Evolutionary conservation across 2,888 invertebrate genomes (phyloP).

Genomic region (Conistra vaccinii): DNA sequence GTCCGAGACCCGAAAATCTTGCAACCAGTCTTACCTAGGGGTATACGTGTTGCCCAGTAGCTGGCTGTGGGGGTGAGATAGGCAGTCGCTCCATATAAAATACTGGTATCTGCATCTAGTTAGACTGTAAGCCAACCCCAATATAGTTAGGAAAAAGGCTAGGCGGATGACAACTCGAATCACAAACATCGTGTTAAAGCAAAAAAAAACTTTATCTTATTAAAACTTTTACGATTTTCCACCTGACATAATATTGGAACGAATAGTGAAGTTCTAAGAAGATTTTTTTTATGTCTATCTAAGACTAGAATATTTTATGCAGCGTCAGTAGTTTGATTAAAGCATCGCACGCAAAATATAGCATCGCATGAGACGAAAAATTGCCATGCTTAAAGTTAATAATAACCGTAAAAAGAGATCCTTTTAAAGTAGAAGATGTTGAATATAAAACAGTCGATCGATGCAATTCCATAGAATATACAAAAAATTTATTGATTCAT

Average conservation of each 20-base stretch:
- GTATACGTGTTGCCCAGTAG: no score
- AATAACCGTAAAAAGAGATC: slow-evolving; percentile 8
- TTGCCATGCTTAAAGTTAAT: slow-evolving; percentile 4
- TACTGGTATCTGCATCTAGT: neutral
- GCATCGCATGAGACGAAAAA: slow-evolving; percentile 18
- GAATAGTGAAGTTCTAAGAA: slow-evolving; percentile 7
- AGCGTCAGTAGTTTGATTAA: slow-evolving; percentile 38
- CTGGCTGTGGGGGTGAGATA: neutral
- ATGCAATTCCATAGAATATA: neutral
- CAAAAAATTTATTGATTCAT: neutral
- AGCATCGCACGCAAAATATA: slow-evolving; percentile 18
- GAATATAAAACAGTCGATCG: slow-evolving; percentile 2
- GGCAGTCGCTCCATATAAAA: neutral
- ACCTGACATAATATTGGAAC: slow-evolving; percentile 26
- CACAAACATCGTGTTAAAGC: neutral
- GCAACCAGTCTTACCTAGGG: neutral
- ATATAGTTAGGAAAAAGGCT: neutral
- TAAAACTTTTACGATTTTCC: slow-evolving; percentile 36
- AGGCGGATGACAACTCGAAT: neutral
- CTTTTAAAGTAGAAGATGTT: neutral
- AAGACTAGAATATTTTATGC: slow-evolving; percentile 40
- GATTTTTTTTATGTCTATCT: slow-evolving; percentile 9
- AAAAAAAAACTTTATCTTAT: slow-evolving; percentile 11
- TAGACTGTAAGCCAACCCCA: no score
- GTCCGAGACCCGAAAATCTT: neutral